These are phyloP conservation scores for Falco punctatus DNA, from an alignment of 2,113 vertebrate species.

Conservation along the genomic window DNA sequence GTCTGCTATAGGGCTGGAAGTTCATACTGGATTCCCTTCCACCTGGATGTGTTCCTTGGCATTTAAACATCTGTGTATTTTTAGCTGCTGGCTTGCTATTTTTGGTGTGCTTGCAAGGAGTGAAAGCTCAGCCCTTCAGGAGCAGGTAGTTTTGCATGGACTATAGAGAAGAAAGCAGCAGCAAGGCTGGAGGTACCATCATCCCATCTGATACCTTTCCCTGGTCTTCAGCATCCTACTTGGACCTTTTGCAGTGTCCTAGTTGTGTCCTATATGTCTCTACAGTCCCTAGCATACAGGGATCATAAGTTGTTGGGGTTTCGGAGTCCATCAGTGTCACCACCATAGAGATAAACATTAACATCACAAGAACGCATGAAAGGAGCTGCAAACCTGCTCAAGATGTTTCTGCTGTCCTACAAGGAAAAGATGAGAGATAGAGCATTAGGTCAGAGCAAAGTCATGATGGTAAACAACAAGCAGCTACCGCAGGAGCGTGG, in stretches of 20 bases:
- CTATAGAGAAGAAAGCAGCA: neutral
- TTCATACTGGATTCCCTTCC: neutral
- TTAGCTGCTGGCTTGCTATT: neutral
- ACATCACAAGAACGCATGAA: accelerated
- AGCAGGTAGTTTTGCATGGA: accelerated
- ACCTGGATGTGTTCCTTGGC: neutral
- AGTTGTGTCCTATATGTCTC: neutral
- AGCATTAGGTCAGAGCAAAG: neutral
- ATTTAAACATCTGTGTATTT: accelerated
- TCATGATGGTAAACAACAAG: accelerated
- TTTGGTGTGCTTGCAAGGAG: neutral
- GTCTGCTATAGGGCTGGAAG: neutral
- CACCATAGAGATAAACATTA: accelerated
- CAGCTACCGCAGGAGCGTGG: neutral
- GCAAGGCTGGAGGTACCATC: neutral
- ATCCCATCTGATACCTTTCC: neutral
- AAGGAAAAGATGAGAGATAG: neutral
- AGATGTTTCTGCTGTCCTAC: conserved; percentile 12
- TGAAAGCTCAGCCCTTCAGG: neutral
- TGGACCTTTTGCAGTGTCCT: neutral
- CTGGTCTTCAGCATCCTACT: neutral
- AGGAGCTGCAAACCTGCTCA: conserved; percentile 25
- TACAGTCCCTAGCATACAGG: accelerated
- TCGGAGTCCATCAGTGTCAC: neutral
- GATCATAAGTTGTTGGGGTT: accelerated